Conservation (phyloP, 92 coral and sea anemone species). For the Chrysogorgia sp. region DNA sequence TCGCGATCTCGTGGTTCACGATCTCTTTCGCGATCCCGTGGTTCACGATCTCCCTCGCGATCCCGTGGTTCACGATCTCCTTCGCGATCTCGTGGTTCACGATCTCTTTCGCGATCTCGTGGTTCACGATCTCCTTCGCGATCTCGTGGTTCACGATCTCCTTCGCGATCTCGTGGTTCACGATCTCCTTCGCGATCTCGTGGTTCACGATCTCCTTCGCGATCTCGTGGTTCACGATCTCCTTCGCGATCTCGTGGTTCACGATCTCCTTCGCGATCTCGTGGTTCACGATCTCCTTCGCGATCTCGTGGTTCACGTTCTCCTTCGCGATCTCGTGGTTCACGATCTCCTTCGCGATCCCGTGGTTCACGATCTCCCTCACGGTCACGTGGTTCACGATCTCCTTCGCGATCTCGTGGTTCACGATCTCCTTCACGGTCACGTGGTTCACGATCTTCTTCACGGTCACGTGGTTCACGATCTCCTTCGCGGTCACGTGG, state of each 20-base stretch:
- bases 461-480: too few relatives aligned
- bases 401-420: too few relatives aligned
- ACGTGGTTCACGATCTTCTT: too few relatives aligned
- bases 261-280: slow-evolving; percentile 61
- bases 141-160: slow-evolving; percentile 26
- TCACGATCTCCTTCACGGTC: slow-evolving; percentile 20
- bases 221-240: slow-evolving; percentile 61
- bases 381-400: slow-evolving; percentile 55
- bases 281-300: slow-evolving; percentile 54
- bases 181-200: slow-evolving; percentile 40
- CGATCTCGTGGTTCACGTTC: background rate
- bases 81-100: slow-evolving; percentile 69
- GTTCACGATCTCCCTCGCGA: slow-evolving; percentile 62
- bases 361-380: slow-evolving; percentile 70
- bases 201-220: slow-evolving; percentile 63
- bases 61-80: slow-evolving; percentile 68
- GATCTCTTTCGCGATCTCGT: slow-evolving; percentile 53
- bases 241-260: too few relatives aligned
- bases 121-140: background rate
- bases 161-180: slow-evolving; percentile 61
- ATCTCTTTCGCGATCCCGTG: slow-evolving; percentile 47
- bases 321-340: slow-evolving; percentile 18
- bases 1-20: slow-evolving; percentile 64
- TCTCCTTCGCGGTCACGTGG: slow-evolving; percentile 39
- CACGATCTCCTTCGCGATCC: slow-evolving; percentile 60